Evolutionary conservation across 2,888 invertebrate genomes (phyloP), one percentile per base, ranked within the genome.

Genomic region (Salpingus planirostris): DNA sequence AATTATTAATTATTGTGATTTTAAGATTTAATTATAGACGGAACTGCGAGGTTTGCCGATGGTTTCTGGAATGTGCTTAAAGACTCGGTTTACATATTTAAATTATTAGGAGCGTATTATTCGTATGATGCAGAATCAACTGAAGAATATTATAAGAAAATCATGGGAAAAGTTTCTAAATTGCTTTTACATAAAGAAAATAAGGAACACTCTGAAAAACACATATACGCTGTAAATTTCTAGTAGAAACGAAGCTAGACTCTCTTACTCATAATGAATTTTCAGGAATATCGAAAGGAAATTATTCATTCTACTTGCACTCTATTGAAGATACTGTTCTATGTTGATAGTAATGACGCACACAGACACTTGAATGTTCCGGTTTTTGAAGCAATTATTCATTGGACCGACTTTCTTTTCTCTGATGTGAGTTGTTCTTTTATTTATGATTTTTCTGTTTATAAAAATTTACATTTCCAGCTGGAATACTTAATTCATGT

Each of bases 51-150:
- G 26, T 14, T 26, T 12, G 32, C 21, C 21, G 22, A 35, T 12
- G 39, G 39, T 22, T 39, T 21, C 11, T 39, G 35, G 39, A 29
- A 32, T 10, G 35, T 39, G 35, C 21, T 39, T 2, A 39, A 35
- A 23, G 39, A 39, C 27, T 29, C 39, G 3, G 26, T 36, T 7
- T 32, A 24, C 23, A 26, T 36, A 21, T 29, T 39, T n/a, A 39
- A 35, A 26, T 13, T 34, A 13, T 8, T 38, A 12, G 13, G 26
- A 10, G 18, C 25, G 6, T 6, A 18, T 8, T 31, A 10, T 15
- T 26, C 31, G 6, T 15, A 31, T 11, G 31, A 35, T 7, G 27
- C 31, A 8, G 38, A 35, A 26, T 15, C 31, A 2, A 24, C 11
- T 24, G 31, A 25, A 7, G 27, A 28, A 12, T 35, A 15, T 22